Conservation (phyloP, 2,113 vertebrate species). For the Pyrgilauda ruficollis region DNA sequence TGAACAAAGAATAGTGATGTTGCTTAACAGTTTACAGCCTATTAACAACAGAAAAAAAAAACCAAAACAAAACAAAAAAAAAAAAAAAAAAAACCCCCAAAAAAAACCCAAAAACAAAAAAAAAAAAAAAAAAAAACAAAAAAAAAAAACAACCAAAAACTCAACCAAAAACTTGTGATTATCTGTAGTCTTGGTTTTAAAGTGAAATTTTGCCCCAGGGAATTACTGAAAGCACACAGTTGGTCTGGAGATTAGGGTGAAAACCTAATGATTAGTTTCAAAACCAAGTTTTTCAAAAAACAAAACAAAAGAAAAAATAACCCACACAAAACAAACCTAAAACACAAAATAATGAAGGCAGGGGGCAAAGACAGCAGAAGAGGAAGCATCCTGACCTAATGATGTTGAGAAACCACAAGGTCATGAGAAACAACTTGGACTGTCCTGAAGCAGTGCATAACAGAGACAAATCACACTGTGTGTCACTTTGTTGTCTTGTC, state of each 20-base stretch:
- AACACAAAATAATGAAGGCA: not conserved
- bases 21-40: not conserved
- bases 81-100: too few relatives aligned
- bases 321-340: not conserved
- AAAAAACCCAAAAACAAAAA: not conserved
- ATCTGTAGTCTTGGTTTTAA: not conserved
- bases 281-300: not conserved
- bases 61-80: too few relatives aligned
- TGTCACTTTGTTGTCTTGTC: not conserved
- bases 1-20: not conserved
- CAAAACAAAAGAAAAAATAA: too few relatives aligned
- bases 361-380: not conserved
- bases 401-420: rapidly evolving
- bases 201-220: not conserved
- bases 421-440: not conserved
- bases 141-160: not conserved
- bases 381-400: not conserved
- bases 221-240: not conserved
- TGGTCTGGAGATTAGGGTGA: not conserved
- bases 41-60: not conserved
- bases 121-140: not conserved
- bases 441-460: not conserved
- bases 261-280: not conserved
- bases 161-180: not conserved
- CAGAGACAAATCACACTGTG: not conserved